phyloP scores from a whole-genome alignment of 2,113 vertebrate genomes.

The Ictalurus punctatus region DNA sequence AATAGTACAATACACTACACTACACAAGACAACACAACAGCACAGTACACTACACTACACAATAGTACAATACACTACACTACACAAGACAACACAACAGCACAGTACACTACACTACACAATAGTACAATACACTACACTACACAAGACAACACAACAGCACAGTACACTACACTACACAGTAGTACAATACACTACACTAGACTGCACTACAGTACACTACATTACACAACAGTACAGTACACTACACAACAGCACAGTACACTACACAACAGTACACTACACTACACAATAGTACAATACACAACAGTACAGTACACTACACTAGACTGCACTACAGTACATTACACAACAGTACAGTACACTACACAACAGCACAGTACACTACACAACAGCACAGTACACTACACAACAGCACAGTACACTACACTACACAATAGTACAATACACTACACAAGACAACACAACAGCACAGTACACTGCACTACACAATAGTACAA shows the following conservation, averaged over 20 bases:
- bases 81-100: background rate
- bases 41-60: background rate
- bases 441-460: background rate
- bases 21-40: background rate
- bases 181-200: background rate
- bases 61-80: background rate
- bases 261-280: background rate
- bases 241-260: background rate
- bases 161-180: background rate
- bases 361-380: background rate
- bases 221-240: background rate
- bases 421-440: background rate
- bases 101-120: background rate
- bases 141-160: no score
- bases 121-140: background rate
- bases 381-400: background rate
- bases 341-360: background rate
- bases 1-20: no score
- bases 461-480: background rate
- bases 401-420: background rate
- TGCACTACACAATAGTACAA: background rate
- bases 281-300: background rate
- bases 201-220: background rate
- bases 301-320: background rate
- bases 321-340: background rate